Percentiles rank a stretch among this genome's conserved stretches.
Evolutionary conservation across 2,888 invertebrate genomes (phyloP).

Genomic region (Drosophila engyochracea): DNA sequence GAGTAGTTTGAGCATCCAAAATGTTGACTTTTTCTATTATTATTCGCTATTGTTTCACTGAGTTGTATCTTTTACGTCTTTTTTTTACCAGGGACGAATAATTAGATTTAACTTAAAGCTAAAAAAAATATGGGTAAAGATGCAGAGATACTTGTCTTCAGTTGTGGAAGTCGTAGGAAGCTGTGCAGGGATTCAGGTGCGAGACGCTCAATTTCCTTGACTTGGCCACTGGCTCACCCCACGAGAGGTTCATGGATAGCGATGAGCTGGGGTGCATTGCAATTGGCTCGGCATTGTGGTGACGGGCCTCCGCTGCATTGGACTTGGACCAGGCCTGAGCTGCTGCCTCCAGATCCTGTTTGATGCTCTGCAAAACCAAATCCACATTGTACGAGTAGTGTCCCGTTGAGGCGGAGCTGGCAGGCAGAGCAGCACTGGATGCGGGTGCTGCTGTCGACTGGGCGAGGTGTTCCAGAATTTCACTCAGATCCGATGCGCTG

Average conservation of each 20-base stretch:
- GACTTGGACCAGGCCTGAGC: slow-evolving; percentile 73
- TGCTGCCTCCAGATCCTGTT: slow-evolving; percentile 70
- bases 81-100: slow-evolving; percentile 37
- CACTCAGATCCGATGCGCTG: slow-evolving; percentile 54
- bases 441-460: slow-evolving; percentile 48
- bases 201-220: slow-evolving; percentile 55
- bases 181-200: slow-evolving; percentile 63
- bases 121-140: background rate
- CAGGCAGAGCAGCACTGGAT: slow-evolving; percentile 4
- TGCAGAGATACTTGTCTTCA: slow-evolving; percentile 10
- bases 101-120: slow-evolving; percentile 20
- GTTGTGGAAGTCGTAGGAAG: slow-evolving; percentile 58
- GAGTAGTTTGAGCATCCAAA: slow-evolving; percentile 36
- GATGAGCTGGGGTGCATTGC: slow-evolving; percentile 34
- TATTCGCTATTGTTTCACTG: slow-evolving; percentile 50
- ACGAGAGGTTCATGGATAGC: slow-evolving; percentile 64
- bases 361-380: slow-evolving; percentile 68
- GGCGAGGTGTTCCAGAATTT: slow-evolving; percentile 68
- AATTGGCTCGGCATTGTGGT: slow-evolving; percentile 8
- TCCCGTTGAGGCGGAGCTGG: slow-evolving; percentile 29
- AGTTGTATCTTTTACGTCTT: slow-evolving; percentile 63
- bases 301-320: slow-evolving; percentile 43
- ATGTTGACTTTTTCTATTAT: slow-evolving; percentile 17
- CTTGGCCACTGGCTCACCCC: slow-evolving; percentile 74
- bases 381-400: slow-evolving; percentile 71